These are phyloP conservation scores for Cepaea hortensis DNA, from an alignment of 2,888 invertebrate species.

Conservation along the genomic window DNA sequence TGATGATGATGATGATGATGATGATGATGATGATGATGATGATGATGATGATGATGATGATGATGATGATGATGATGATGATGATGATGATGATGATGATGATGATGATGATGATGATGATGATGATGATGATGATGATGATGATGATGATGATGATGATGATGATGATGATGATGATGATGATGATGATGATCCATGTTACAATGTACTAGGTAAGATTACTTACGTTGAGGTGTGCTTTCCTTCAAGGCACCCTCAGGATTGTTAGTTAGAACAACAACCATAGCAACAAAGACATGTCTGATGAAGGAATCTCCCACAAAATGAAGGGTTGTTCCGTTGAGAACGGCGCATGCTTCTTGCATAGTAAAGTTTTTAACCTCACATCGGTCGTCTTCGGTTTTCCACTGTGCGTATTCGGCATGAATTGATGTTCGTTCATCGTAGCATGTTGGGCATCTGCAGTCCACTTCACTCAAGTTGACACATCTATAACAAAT, in stretches of 20 bases:
- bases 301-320: slow-evolving; percentile 54
- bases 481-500: slow-evolving; percentile 26
- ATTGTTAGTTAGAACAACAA: slow-evolving; percentile 31
- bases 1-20: no score
- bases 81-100: no score
- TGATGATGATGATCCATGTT: not conserved
- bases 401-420: slow-evolving; percentile 51
- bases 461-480: slow-evolving; percentile 37
- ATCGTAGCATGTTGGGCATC: slow-evolving; percentile 48
- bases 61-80: no score
- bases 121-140: no score
- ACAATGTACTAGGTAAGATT: not conserved
- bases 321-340: slow-evolving; percentile 43
- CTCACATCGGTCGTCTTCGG: slow-evolving; percentile 34
- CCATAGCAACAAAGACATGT: slow-evolving; percentile 50
- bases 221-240: not conserved
- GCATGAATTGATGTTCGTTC: slow-evolving; percentile 50
- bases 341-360: slow-evolving; percentile 48
- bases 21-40: no score
- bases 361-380: slow-evolving; percentile 29
- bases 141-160: not conserved
- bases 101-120: no score
- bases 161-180: not conserved
- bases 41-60: no score
- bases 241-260: slow-evolving; percentile 37